phyloP scores from a whole-genome alignment of 2,797 vertebrate species.

The Poeciliopsis turneri region DNA sequence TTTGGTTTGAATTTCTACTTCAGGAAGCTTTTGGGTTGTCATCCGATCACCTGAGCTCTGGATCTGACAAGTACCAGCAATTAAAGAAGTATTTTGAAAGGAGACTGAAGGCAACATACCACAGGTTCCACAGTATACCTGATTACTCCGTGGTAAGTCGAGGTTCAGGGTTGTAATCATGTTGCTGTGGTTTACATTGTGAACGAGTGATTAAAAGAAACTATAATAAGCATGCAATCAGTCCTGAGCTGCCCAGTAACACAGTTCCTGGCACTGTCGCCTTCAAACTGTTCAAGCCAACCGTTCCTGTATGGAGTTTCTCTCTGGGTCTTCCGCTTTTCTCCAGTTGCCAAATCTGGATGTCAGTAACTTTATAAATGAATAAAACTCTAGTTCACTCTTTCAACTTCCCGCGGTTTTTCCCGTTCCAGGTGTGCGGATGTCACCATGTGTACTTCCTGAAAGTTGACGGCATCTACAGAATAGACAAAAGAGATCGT shows the following conservation, averaged over 20 bases:
- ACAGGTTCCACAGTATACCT: conserved; percentile 60
- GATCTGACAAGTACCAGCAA: conserved; percentile 75
- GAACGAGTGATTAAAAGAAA: rapidly evolving
- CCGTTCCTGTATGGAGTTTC: neutral
- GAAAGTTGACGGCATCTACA: conserved; percentile 86
- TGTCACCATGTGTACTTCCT: conserved; percentile 86
- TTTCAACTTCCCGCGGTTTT: conserved; percentile 11
- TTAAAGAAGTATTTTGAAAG: conserved; percentile 81
- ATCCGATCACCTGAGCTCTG: conserved; percentile 61
- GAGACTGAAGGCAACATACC: conserved; percentile 77
- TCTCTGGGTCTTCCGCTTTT: neutral
- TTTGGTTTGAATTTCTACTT: conserved; percentile 11
- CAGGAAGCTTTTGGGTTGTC: conserved; percentile 50
- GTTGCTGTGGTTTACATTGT: neutral
- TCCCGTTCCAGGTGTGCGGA: conserved; percentile 80
- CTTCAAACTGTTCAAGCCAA: neutral
- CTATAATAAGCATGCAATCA: neutral
- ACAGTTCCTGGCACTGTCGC: neutral
- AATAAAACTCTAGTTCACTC: neutral
- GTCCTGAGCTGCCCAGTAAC: neutral
- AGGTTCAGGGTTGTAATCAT: neutral
- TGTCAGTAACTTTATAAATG: neutral
- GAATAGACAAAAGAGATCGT: conserved; percentile 83
- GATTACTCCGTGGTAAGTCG: conserved; percentile 77
- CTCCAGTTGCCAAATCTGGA: neutral